phyloP scores from a whole-genome alignment of 2,888 invertebrate species.

The Tromatobia lineatoria region DNA sequence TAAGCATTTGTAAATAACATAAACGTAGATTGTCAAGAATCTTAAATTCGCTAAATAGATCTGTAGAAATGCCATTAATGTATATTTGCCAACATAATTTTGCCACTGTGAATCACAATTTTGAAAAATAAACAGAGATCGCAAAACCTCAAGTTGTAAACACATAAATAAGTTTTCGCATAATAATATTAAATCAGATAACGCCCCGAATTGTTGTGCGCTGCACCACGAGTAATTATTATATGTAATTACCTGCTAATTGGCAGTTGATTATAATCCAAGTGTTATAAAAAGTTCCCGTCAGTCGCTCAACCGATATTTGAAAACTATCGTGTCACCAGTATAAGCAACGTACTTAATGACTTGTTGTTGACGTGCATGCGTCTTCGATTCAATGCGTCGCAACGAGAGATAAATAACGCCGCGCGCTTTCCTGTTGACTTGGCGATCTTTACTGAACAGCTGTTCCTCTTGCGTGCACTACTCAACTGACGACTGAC shows the following conservation, averaged over 20 bases:
- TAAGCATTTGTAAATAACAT: neutral
- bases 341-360: neutral
- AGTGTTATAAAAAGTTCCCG: neutral
- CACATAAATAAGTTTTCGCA: neutral
- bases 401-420: conserved; percentile 24
- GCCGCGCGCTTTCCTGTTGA: conserved; percentile 25
- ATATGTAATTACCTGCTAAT: conserved; percentile 5
- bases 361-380: neutral
- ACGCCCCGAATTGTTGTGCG: neutral
- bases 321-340: neutral
- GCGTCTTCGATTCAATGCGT: neutral
- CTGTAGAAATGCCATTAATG: neutral
- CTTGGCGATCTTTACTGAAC: conserved; percentile 2
- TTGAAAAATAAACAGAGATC: neutral
- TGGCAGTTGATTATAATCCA: conserved; percentile 16
- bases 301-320: neutral
- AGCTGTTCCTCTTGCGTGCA: conserved; percentile 23
- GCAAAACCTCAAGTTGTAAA: neutral
- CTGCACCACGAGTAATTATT: neutral
- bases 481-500: conserved; percentile 54
- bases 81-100: neutral
- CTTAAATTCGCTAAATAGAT: neutral
- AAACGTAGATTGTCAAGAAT: neutral
- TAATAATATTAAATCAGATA: neutral
- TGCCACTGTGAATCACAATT: neutral